A percentile compares a stretch with the other conserved stretches of the same genome.
phyloP scores from a whole-genome alignment of 2,888 invertebrate species.

The Tiphia femorata region DNA sequence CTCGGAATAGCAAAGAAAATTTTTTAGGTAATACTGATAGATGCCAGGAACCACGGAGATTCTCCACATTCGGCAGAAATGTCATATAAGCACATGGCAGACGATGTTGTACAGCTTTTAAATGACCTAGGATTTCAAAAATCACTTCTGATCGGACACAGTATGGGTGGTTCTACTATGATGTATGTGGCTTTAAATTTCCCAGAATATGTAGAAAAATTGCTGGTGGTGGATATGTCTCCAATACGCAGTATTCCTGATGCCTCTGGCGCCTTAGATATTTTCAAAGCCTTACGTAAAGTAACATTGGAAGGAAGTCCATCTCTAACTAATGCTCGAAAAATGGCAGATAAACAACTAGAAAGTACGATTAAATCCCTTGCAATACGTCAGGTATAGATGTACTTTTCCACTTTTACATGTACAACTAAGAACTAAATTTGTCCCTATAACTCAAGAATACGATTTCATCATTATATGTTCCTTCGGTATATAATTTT shows the following conservation, averaged over 20 bases:
- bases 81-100: conserved; percentile 80
- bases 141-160: conserved; percentile 86
- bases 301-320: conserved; percentile 75
- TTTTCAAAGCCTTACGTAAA: conserved; percentile 78
- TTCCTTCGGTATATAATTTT: background rate
- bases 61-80: conserved; percentile 85
- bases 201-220: conserved; percentile 76
- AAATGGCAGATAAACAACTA: conserved; percentile 77
- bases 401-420: background rate
- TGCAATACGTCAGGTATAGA: conserved; percentile 70
- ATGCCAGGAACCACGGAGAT: conserved; percentile 95
- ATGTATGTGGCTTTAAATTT: conserved; percentile 86
- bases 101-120: conserved; percentile 79
- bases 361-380: conserved; percentile 72
- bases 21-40: conserved; percentile 79
- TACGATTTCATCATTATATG: background rate
- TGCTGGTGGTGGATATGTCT: conserved; percentile 81
- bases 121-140: conserved; percentile 75
- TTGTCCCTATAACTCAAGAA: background rate
- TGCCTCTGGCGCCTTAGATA: conserved; percentile 74
- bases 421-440: background rate
- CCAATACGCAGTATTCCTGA: conserved; percentile 76
- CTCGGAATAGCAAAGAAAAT: too few relatives aligned
- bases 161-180: conserved; percentile 94
- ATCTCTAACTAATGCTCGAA: conserved; percentile 79